Percentiles rank a stretch among this genome's conserved stretches.
Evolutionary conservation across 2,113 vertebrate genomes (phyloP).

Genomic region (Recurvirostra avosetta): DNA sequence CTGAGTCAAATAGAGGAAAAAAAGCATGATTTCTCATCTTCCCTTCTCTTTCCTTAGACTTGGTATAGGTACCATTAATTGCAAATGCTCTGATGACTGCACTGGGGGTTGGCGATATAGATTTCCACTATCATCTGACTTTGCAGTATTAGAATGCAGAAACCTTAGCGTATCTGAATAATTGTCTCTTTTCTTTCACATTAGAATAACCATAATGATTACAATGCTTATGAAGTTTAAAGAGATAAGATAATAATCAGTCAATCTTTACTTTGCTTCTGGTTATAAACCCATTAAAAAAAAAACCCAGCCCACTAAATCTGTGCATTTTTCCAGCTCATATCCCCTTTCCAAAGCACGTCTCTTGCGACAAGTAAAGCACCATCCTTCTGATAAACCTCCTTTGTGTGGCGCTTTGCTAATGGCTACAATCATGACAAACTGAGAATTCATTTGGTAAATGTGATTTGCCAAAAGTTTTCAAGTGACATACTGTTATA

Average conservation of each 20-base stretch:
- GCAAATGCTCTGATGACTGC: neutral
- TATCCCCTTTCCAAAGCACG: neutral
- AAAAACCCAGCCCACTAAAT: neutral
- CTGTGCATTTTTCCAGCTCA: neutral
- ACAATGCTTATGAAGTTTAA: constrained; percentile 18
- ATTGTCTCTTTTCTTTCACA: neutral
- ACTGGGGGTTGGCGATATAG: neutral
- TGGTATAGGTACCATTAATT: neutral
- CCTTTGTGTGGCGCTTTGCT: neutral
- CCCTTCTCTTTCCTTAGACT: neutral
- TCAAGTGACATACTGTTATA: neutral
- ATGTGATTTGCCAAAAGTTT: neutral
- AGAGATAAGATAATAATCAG: constrained; percentile 26
- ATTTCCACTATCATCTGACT: neutral
- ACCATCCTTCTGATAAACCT: neutral
- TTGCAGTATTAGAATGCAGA: neutral
- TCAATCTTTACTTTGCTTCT: neutral
- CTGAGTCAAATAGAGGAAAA: neutral
- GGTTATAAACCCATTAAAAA: constrained; percentile 6
- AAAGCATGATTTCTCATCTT: neutral
- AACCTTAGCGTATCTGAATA: neutral
- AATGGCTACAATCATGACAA: neutral
- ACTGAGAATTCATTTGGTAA: neutral
- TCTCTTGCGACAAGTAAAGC: neutral
- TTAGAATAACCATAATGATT: constrained; percentile 19